Evolutionary conservation across 1,140 invertebrate genomes (phyloP), one percentile per base, ranked within the genome.

Genomic region (Doryteuthis pealeii): DNA sequence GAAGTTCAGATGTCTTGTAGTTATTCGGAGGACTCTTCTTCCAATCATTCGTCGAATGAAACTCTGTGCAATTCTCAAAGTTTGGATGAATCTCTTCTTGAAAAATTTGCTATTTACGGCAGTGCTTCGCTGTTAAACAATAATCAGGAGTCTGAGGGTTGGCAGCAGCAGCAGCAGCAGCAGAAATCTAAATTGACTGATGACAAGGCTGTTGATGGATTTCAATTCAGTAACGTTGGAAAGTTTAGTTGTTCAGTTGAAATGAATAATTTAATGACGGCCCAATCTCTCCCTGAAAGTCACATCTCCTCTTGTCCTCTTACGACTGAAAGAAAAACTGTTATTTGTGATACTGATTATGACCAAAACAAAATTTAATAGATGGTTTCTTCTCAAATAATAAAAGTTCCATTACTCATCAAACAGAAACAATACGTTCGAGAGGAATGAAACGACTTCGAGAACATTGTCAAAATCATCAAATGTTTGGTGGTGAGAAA

Each of bases 391-490:
- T 15, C 18, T 62, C 54, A 15, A 40, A 62, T 28, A 62, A 62
- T 28, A 62, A 62, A 62, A 62, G n/a, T n/a, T n/a, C 54, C 18
- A 28, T 28, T n/a, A 15, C 54, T 62, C 54, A 62, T 62, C 54
- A 62, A 62, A 62, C 54, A 62, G 54, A 62, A n/a, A 62, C 12
- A n/a, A 62, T 62, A 62, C 22, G 6, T 62, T 28, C 22, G 5
- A 8, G 54, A 62, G 54, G 54, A 62, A 62, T 62, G 54, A 62
- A 62, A 62, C 54, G 54, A 28, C 54, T 62, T 62, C 18, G 54
- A 62, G 54, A 62, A 62, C 54, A 62, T 28, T 62, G 54, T 62
- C 18, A 28, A 62, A 62, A 62, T 62, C 54, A 62, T 62, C 54
- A 62, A 22, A 62, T 62, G 18, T 62, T 62, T 62, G 54, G 18